Base-by-base conservation (phyloP, 2,797 vertebrate genomes). In the Chaunax sp. region DNA sequence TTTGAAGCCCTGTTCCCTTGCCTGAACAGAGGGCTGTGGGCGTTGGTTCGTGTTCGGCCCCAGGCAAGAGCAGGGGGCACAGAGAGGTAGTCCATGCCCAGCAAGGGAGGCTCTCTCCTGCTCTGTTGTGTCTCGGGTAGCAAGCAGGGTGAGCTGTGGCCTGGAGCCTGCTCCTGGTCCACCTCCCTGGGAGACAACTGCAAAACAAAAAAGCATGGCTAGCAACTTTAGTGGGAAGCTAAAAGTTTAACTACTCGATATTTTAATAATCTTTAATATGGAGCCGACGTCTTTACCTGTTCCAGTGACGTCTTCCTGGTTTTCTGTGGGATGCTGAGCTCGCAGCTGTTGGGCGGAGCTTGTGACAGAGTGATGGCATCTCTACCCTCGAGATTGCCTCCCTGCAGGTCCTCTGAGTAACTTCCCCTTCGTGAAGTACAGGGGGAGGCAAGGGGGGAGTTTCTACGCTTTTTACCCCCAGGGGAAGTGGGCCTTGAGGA, bases 1-100 rank as follows among this genome's bases (percentile, higher is more conserved):
- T 43, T 19, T 33, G 13, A 15, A 20, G 35, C 5, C 11, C 49
- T 45, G 49, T 43, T 25, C 81, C 19, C 84, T 87, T 90, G 94
- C 96, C 96, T 96, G 93, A 98, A 98, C 26, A 98, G 85, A 53
- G 96, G 96, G 72, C 96, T 97, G 86, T 97, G 96, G 51, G 95
- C 94, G 13, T 92, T 96, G 72, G 95, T 93, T 35, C 96, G 91
- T 54, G 95, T 95, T 84, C 96, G 90, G 19, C 95, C 95, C 96
- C 96, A 98, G 60, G 94, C 94, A 43, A 98, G 83, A 13, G 96
- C 93, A 11, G 96, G 94, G 9, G 96, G 96, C 26, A 98, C 96
- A 12, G 95, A 95, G 75, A 98, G 92, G 82, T 98, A 98, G 87
- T 98, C 95, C 96, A 98, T 98, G 63, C 95, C 92, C 57, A 92